Percentiles rank a stretch among this genome's conserved stretches.
phyloP scores from a whole-genome alignment of 1,140 invertebrate species.

The Aphidius ervi region DNA sequence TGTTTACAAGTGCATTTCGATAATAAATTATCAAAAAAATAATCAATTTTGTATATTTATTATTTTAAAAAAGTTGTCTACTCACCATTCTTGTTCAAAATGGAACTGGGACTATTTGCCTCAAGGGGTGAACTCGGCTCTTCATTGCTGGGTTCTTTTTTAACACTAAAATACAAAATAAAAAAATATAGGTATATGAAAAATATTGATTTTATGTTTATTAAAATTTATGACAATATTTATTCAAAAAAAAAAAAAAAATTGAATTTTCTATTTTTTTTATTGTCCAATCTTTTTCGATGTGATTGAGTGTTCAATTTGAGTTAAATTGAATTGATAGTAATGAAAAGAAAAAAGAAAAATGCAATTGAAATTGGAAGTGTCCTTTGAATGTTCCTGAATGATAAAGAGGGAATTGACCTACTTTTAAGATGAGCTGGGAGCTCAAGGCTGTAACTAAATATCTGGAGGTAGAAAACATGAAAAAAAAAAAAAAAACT shows the following conservation, averaged over 20 bases:
- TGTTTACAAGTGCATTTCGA: too few relatives aligned
- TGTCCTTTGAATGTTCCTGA: conserved; percentile 16
- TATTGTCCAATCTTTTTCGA: too few relatives aligned
- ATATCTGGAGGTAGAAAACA: not conserved
- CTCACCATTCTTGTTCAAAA: conserved; percentile 52
- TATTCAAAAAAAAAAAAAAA: too few relatives aligned
- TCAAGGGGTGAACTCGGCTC: conserved; percentile 57
- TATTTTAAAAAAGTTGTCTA: conserved; percentile 17
- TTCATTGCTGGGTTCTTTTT: conserved; percentile 53
- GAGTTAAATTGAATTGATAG: too few relatives aligned
- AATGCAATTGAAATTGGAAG: conserved; percentile 29
- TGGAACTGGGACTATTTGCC: conserved; percentile 54
- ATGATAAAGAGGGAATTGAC: conserved; percentile 12
- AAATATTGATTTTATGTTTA: too few relatives aligned
- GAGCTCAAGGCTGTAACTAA: conserved; percentile 1
- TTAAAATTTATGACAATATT: too few relatives aligned
- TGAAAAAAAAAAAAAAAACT: conserved; percentile 8
- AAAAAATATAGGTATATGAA: too few relatives aligned
- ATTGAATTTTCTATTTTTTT: too few relatives aligned
- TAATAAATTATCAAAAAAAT: too few relatives aligned
- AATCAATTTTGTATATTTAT: too few relatives aligned
- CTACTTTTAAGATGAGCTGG: conserved; percentile 13
- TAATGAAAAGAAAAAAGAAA: too few relatives aligned
- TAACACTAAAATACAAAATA: conserved; percentile 49
- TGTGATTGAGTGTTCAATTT: too few relatives aligned